Conservation (phyloP, 2,113 vertebrate species). For the Hepsetus odoe region DNA sequence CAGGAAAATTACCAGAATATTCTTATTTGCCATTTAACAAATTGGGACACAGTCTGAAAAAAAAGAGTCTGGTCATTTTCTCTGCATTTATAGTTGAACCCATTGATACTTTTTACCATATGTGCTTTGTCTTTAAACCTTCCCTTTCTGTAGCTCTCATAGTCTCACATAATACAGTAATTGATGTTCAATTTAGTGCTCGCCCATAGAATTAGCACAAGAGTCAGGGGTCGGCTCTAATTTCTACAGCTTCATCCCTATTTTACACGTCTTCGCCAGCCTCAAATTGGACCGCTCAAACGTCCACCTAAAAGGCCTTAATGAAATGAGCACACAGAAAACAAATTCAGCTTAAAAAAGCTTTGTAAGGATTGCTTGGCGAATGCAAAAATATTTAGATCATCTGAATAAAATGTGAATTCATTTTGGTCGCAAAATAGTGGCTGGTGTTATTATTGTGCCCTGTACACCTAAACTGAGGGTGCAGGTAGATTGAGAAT, state of each 20-base stretch:
- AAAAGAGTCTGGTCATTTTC: background rate
- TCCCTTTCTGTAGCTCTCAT: constrained; percentile 29
- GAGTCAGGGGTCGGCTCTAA: constrained; percentile 40
- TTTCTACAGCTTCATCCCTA: constrained; percentile 45
- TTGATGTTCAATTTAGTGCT: constrained; percentile 41
- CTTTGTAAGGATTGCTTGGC: constrained; percentile 32
- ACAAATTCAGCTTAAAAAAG: constrained; percentile 23
- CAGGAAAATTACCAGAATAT: background rate
- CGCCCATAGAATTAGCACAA: constrained; percentile 34
- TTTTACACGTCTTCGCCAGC: constrained; percentile 32
- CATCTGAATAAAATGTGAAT: no score
- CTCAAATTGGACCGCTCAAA: constrained; percentile 35
- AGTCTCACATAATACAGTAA: constrained; percentile 42
- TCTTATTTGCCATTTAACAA: background rate
- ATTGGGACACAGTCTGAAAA: background rate
- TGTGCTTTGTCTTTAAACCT: constrained; percentile 29
- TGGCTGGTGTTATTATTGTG: no score
- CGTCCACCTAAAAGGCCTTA: constrained; percentile 34
- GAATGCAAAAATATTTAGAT: background rate
- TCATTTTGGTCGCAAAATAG: no score
- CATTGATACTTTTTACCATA: background rate
- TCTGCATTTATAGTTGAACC: background rate
- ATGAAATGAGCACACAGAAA: constrained; percentile 20
- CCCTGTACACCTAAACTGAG: no score
- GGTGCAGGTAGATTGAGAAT: background rate